Evolutionary conservation across 2,797 vertebrate genomes (phyloP).

Genomic region (Sebastes iracundus): DNA sequence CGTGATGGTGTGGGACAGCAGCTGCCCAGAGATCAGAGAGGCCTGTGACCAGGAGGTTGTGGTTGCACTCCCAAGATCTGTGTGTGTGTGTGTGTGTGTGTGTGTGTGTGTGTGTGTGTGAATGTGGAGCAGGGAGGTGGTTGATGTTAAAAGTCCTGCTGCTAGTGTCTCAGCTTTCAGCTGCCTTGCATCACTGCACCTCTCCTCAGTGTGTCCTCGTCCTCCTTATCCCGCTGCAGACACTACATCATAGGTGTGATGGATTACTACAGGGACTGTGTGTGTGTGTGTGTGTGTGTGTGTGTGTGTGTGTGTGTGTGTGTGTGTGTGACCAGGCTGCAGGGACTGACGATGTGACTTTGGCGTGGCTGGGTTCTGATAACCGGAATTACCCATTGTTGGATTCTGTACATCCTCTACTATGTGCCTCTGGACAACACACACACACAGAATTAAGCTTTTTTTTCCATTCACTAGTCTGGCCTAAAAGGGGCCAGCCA

Average conservation of each 20-base stretch:
- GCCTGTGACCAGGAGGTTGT: conserved; percentile 16
- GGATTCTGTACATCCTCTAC: conserved; percentile 9
- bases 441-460: background rate
- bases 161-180: conserved; percentile 9
- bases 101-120: background rate
- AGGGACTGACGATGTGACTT: conserved; percentile 37
- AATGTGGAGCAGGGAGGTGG: background rate
- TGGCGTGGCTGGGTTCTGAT: conserved; percentile 23
- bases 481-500: background rate
- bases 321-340: conserved; percentile 35
- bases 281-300: conserved; percentile 11
- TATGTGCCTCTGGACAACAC: conserved; percentile 25
- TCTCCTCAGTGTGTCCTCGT: background rate
- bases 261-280: conserved; percentile 17
- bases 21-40: conserved; percentile 15
- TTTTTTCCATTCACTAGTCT: background rate
- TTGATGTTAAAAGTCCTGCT: background rate
- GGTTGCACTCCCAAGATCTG: conserved; percentile 2
- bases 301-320: conserved; percentile 10
- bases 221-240: conserved; percentile 7
- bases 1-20: conserved; percentile 33
- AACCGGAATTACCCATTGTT: conserved; percentile 52
- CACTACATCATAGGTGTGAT: conserved; percentile 32
- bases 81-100: background rate
- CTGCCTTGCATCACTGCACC: conserved; percentile 14